phyloP scores from a whole-genome alignment of 2,797 vertebrate species.

The Alosa sapidissima region DNA sequence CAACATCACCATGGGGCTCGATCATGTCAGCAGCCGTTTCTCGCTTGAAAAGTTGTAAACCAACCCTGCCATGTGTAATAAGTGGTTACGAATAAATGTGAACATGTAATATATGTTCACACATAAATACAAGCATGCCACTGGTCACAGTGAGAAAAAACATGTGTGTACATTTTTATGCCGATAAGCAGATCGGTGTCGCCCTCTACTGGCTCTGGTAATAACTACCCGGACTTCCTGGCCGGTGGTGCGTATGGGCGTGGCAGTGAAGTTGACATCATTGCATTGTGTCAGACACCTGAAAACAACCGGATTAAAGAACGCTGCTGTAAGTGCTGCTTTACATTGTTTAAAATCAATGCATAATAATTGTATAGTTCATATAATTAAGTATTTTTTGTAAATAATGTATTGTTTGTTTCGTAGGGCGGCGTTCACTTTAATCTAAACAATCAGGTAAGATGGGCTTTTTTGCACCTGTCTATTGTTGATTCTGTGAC shows the following conservation, averaged over 20 bases:
- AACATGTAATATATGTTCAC: not conserved
- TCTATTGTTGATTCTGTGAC: slow-evolving; percentile 46
- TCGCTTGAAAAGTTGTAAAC: not conserved
- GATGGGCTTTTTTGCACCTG: slow-evolving; percentile 58
- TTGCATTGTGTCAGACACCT: slow-evolving; percentile 64
- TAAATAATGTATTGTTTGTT: slow-evolving; percentile 52
- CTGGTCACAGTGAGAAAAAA: not conserved
- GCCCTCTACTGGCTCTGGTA: not conserved
- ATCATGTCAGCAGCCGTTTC: not conserved
- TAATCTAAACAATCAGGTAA: slow-evolving; percentile 72
- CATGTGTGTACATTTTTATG: too few relatives aligned
- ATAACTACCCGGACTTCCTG: slow-evolving; percentile 47
- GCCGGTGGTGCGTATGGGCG: slow-evolving; percentile 57
- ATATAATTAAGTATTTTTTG: not conserved
- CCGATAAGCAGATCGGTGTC: not conserved
- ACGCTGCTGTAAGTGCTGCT: slow-evolving; percentile 80
- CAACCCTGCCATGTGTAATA: not conserved
- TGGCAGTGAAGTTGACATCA: slow-evolving; percentile 49
- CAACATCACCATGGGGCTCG: slow-evolving; percentile 7
- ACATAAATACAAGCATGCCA: not conserved
- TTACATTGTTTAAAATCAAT: not conserved
- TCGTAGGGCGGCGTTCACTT: slow-evolving; percentile 81
- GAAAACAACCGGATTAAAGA: slow-evolving; percentile 75
- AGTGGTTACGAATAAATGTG: not conserved
- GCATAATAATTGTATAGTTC: slow-evolving; percentile 22